Base-by-base conservation (phyloP, 64 coral and sea anemone species). In the Montipora sp. region DNA sequence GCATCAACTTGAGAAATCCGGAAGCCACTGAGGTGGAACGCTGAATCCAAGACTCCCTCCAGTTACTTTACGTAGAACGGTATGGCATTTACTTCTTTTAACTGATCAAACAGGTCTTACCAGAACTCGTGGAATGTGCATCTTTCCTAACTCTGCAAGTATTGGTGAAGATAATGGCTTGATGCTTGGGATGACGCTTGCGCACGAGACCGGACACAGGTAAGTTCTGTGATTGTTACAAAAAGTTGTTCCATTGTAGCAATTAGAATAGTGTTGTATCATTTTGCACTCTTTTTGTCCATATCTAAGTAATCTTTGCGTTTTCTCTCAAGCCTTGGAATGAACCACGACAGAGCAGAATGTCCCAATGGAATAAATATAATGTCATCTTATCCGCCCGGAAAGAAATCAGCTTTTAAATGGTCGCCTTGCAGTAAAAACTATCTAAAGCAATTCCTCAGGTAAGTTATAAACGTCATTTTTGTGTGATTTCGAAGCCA, bases 351-450 rank as follows among this genome's bases (percentile, higher is more conserved):
- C 76, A 79, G 84, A 19, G 81, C 70, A 2, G 71, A 83, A 12
- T 99, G 98, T 48, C 67, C 76, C 2, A 92, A 99, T 77, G 94
- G 98, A 12, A 18, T 79, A 19, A 99, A 99, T 16, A 91, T 99
- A 6, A 99, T 99, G 98, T 91, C 98, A 2, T 81, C 85, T 1
- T 84, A 86, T 27, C 87, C 93, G 55, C 77, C 91, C 14, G 98
- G 98, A 23, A 96, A 95, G 53, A 66, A 77, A 2, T 94, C 92
- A 18, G 94, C 91, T 5, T 99, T 94, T 47, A 78, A 94, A n/a
- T 99, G 98, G 98, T 96, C 94, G 10, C 47, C 87, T 0, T 99
- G 98, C 84, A 99, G 98, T 59, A 90, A 92, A n/a, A 99, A 96
- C 78, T 99, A 96, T 68, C 76, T 99, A 4, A 24, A 91, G 59